Evolutionary conservation across 2,113 vertebrate species (phyloP).

Genomic region (Trachemys scripta): DNA sequence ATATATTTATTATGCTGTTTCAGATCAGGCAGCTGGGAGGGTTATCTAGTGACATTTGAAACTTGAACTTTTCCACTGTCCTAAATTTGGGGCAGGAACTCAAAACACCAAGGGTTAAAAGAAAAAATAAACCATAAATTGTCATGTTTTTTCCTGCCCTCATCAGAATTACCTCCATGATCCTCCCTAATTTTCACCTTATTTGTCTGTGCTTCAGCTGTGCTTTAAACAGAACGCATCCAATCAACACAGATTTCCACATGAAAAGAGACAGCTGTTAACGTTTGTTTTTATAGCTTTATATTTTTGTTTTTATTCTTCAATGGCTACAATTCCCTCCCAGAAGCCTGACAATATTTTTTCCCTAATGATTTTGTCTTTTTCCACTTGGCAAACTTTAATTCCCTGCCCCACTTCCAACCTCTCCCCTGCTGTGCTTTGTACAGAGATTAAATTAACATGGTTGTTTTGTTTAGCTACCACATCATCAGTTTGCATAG

Average conservation of each 20-base stretch:
- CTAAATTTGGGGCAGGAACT: constrained; percentile 27
- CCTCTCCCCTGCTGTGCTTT: constrained; percentile 60
- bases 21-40: constrained; percentile 26
- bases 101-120: constrained; percentile 42
- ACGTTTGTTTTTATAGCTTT: constrained; percentile 21
- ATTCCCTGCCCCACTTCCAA: background rate
- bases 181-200: constrained; percentile 18
- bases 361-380: constrained; percentile 53
- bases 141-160: constrained; percentile 54
- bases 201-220: constrained; percentile 40
- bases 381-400: constrained; percentile 63
- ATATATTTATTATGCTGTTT: background rate
- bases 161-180: constrained; percentile 18
- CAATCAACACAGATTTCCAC: constrained; percentile 53
- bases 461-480: constrained; percentile 45
- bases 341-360: constrained; percentile 20
- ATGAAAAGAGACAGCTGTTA: constrained; percentile 53
- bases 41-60: constrained; percentile 18
- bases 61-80: constrained; percentile 16
- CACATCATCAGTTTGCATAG: background rate
- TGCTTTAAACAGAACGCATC: constrained; percentile 13
- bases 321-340: constrained; percentile 8
- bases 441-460: constrained; percentile 45
- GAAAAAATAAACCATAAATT: constrained; percentile 79
- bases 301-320: constrained; percentile 28